Percentiles rank a stretch among this genome's conserved stretches.
Conservation (phyloP, 2,888 invertebrate species). For the Rhaphigaster nebulosa region DNA sequence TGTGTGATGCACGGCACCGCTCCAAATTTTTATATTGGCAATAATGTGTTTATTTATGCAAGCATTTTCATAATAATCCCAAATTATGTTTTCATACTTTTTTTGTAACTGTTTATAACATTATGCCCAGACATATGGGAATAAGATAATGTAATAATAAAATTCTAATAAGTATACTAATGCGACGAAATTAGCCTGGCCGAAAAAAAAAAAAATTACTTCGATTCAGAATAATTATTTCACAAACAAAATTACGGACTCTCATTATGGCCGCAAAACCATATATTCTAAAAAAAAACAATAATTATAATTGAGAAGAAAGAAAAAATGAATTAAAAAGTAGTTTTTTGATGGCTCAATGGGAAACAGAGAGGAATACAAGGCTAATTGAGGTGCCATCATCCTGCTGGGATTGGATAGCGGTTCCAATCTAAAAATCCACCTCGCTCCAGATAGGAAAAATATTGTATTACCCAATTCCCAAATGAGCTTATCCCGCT, state of each 20-base stretch:
- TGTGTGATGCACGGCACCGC: no score
- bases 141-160: no score
- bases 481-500: neutral
- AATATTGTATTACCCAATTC: conserved; percentile 7
- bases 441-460: neutral
- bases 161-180: neutral
- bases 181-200: neutral
- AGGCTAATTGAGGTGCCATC: neutral
- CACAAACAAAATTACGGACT: neutral
- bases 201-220: neutral
- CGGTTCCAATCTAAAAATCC: neutral
- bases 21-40: no score
- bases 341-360: neutral
- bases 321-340: neutral
- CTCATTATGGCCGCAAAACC: neutral
- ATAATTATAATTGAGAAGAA: neutral
- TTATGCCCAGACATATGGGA: no score
- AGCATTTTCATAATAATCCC: no score
- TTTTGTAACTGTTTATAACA: no score
- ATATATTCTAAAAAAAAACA: neutral
- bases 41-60: no score
- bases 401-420: neutral
- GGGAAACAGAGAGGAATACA: neutral
- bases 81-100: no score
- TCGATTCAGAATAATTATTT: neutral